Base-by-base conservation (phyloP, 1,140 invertebrate species). In the Listronotus oregonensis region DNA sequence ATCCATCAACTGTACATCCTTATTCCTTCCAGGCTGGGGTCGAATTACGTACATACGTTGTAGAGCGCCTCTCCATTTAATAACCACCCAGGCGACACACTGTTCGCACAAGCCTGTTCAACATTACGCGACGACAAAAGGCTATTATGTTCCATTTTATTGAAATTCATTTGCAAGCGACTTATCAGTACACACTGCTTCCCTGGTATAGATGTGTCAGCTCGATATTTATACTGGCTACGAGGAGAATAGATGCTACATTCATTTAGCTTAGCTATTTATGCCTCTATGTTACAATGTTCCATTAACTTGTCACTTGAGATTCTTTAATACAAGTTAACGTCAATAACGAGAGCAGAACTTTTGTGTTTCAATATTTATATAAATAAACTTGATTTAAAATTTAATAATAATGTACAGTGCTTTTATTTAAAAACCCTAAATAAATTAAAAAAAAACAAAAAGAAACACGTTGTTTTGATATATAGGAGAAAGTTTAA, bases 141-240 rank as follows among this genome's bases (percentile, higher is more conserved):
- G 44, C 63, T 54, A 63, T 68, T 63, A 65, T 68, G 57, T 66
- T 51, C 63, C 57, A 59, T 50, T 59, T 59, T 59, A 59, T 59
- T 49, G 57, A 60, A 60, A 60, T 60, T 18, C 57, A 50, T 60
- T 60, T 43, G 57, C 34, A 31, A 37, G 11, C 43, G 47, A 49
- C 57, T 49, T 60, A 60, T 60, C 57, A 60, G 57, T 50, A 34
- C 57, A 49, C 43, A 21, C 44, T 60, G 9, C 55, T 27, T 14
- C 31, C 21, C 52, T 17, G 8, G 8, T 10, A 17, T 27, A 27
- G 3, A 47, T 17, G 21, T 44, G 57, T 42, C 57, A 60, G 57
- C 57, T 47, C 32, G 37, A 60, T 50, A 60, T 60, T 58, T 34
- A 15, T 34, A 39, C 34, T 27, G 21, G 7, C 39, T 37, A 57